Percentiles rank a stretch among this genome's conserved stretches.
Evolutionary conservation across 2,113 vertebrate genomes (phyloP).

Genomic region (Gallinago paraguaiae): DNA sequence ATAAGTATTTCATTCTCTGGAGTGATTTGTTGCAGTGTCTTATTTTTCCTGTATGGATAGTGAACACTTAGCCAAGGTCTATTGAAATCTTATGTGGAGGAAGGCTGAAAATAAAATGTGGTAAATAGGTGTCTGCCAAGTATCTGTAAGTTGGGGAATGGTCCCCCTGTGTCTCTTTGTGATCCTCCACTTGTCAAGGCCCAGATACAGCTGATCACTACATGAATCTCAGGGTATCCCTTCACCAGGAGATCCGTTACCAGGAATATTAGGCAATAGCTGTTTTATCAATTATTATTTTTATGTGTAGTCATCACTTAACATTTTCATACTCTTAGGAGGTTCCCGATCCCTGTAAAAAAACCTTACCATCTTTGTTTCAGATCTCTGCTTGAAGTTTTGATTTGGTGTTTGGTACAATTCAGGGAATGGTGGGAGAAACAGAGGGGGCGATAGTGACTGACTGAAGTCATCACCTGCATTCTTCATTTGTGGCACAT

Average conservation of each 20-base stretch:
- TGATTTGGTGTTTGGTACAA: background rate
- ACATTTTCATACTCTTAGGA: background rate
- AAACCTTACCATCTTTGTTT: background rate
- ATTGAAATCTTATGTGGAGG: background rate
- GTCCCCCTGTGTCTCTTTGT: background rate
- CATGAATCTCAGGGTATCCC: background rate
- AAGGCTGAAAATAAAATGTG: background rate
- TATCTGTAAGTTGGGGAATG: background rate
- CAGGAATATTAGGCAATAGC: background rate
- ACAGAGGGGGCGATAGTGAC: rapidly evolving
- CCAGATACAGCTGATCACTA: background rate
- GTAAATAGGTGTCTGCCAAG: background rate
- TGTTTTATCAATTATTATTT: background rate
- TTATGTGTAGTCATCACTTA: background rate
- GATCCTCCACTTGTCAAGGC: background rate
- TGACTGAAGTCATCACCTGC: background rate
- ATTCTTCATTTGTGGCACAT: background rate
- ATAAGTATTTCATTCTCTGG: background rate
- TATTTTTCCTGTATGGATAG: background rate
- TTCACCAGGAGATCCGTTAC: background rate
- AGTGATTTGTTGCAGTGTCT: background rate
- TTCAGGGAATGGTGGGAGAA: background rate
- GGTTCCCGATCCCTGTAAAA: background rate
- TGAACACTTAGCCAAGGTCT: background rate
- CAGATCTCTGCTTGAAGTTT: background rate